These are phyloP conservation scores for Galerucella nymphaeae DNA, from an alignment of 2,888 invertebrate species.

Conservation along the genomic window DNA sequence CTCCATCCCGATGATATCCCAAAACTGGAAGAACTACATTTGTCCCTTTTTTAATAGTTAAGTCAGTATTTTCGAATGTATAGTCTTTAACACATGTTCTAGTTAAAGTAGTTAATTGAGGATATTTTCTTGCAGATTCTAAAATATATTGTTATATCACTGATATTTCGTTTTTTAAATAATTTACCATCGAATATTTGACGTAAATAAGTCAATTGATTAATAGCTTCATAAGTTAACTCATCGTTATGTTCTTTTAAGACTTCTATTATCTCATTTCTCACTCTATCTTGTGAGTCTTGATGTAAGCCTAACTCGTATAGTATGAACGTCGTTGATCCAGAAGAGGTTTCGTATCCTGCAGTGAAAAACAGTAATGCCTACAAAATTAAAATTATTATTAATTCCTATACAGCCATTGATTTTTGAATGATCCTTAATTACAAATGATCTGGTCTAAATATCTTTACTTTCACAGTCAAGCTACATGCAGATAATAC, in stretches of 20 bases:
- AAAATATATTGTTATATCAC: constrained; percentile 39
- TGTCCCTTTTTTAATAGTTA: constrained; percentile 54
- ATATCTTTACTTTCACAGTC: background rate
- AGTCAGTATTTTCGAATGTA: constrained; percentile 46
- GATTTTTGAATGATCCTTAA: no score
- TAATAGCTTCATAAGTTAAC: constrained; percentile 63
- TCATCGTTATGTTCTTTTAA: constrained; percentile 56
- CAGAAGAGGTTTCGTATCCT: constrained; percentile 73
- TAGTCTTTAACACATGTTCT: constrained; percentile 53
- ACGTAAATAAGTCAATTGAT: constrained; percentile 65
- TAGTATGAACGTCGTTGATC: constrained; percentile 68
- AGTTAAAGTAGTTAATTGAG: constrained; percentile 55
- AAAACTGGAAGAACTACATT: constrained; percentile 55
- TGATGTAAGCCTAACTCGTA: constrained; percentile 66
- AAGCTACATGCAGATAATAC: no score
- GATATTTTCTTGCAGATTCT: constrained; percentile 62
- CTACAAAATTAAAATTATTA: constrained; percentile 57
- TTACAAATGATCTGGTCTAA: background rate
- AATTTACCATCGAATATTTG: constrained; percentile 50
- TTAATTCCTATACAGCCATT: background rate
- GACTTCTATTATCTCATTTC: constrained; percentile 60
- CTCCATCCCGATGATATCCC: constrained; percentile 58
- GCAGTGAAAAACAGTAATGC: constrained; percentile 71
- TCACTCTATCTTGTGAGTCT: constrained; percentile 63
- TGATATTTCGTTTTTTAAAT: constrained; percentile 12